Conservation (phyloP, 2,113 vertebrate genomes). For the Melanerpes aurifrons region DNA sequence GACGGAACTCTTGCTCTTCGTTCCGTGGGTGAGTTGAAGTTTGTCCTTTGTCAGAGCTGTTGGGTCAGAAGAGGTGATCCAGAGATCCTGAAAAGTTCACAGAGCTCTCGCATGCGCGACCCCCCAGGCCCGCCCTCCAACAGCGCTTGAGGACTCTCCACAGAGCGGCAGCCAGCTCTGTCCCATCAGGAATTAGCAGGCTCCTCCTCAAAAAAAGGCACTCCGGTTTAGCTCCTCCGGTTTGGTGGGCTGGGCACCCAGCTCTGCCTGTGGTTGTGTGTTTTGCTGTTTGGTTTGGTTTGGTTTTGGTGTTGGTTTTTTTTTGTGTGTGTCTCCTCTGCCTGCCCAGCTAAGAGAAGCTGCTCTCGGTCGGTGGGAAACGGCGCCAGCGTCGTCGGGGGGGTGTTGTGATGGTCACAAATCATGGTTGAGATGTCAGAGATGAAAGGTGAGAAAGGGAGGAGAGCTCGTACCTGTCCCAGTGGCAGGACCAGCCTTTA, state of each 20-base stretch:
- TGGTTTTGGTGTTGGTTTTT: too few relatives aligned
- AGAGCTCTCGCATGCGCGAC: constrained; percentile 94
- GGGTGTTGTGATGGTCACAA: constrained; percentile 80
- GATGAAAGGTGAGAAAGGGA: constrained; percentile 99
- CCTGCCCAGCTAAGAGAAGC: constrained; percentile 80
- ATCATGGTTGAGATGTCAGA: constrained; percentile 92
- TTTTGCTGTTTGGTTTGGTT: too few relatives aligned
- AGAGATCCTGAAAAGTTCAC: constrained; percentile 98
- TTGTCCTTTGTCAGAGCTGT: constrained; percentile 82
- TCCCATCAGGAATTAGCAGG: constrained; percentile 78
- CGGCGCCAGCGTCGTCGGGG: constrained; percentile 78
- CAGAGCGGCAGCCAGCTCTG: constrained; percentile 78
- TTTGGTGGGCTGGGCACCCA: constrained; percentile 68
- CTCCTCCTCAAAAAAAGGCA: constrained; percentile 71
- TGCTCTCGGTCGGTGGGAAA: constrained; percentile 76
- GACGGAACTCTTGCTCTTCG: constrained; percentile 93
- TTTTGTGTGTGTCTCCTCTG: constrained; percentile 49
- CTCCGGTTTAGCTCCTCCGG: neutral
- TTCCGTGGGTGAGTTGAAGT: constrained; percentile 83
- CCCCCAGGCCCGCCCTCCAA: constrained; percentile 87
- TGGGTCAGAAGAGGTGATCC: constrained; percentile 84
- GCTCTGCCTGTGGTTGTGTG: constrained; percentile 59
- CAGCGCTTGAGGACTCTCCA: constrained; percentile 75
- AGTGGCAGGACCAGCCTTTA: constrained; percentile 99
- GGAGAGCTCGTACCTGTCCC: constrained; percentile 99